Base-by-base conservation (phyloP, 2,113 vertebrate genomes). In the Proteles cristata region DNA sequence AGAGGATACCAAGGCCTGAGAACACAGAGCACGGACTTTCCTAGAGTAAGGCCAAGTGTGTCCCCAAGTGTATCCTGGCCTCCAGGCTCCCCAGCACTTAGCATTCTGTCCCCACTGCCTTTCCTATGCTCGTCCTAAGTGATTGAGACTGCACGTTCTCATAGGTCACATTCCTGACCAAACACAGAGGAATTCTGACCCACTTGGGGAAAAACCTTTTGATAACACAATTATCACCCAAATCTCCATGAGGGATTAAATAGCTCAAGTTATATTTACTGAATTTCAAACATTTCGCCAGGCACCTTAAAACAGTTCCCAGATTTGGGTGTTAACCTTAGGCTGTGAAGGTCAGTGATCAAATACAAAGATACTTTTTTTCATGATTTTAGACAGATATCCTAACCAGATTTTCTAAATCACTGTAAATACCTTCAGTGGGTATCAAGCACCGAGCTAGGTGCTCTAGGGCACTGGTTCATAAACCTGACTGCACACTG, bases 341-440 rank as follows among this genome's bases (percentile, higher is more conserved):
- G 89, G 39, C 12, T 83, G 35, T 74, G 26, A 92, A 89, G 88
- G 61, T 66, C 74, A 90, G n/a, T 63, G n/a, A 81, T 45, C 88
- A 97, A 74, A 94, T 7, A 94, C 25, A 93, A 91, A 88, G 88
- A 79, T 33, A 92, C 55, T 35, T 84, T 55, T 50, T 96, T 69
- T 84, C 68, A 82, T 53, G 26, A 88, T 28, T 94, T 88, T 50
- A 58, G 16, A 63, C 66, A 96, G 39, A 73, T n/a, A 45, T 53
- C 19, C 66, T 55, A 79, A 95, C 33, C 74, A 69, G 48, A 80
- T 81, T 61, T 84, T 48, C 95, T 84, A 84, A 55, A 73, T 58
- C 79, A 82, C 61, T 79, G 17, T 9, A 58, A 5, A 63, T 48
- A 76, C 7, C 14, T 58, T 39, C 35, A 63, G 12, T 14, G 4